Percentiles rank a stretch among this genome's conserved stretches.
Conservation (phyloP, 1,140 invertebrate species). For the Drosophila chauvacae region DNA sequence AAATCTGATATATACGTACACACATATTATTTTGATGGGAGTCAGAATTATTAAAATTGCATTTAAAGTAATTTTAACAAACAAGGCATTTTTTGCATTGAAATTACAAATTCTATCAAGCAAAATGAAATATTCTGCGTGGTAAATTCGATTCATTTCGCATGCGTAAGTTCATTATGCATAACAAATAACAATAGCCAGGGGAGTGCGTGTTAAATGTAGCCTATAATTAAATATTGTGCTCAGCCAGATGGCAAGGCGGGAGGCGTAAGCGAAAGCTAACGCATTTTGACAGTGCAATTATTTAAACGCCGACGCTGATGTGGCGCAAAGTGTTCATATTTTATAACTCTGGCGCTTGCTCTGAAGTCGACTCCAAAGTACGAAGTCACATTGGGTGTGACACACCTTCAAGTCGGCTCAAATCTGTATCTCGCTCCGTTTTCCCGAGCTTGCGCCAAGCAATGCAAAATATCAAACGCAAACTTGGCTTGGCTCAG, state of each 20-base stretch:
- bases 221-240: conserved; percentile 72
- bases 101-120: conserved; percentile 64
- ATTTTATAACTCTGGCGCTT: conserved; percentile 42
- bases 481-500: conserved; percentile 19
- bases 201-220: conserved; percentile 64
- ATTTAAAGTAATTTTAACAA: conserved; percentile 56
- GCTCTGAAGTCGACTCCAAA: conserved; percentile 4
- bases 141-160: conserved; percentile 69
- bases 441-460: conserved; percentile 2
- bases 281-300: conserved; percentile 62
- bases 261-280: conserved; percentile 24
- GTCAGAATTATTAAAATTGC: conserved; percentile 65
- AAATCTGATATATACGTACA: conserved; percentile 12
- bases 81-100: not conserved
- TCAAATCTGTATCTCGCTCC: conserved; percentile 21
- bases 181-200: conserved; percentile 51
- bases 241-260: conserved; percentile 3
- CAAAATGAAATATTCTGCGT: conserved; percentile 69
- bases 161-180: conserved; percentile 72
- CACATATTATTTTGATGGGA: conserved; percentile 5
- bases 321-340: conserved; percentile 35
- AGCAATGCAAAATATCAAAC: conserved; percentile 29
- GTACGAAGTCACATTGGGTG: conserved; percentile 22
- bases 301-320: conserved; percentile 59
- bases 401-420: conserved; percentile 35